A percentile compares a stretch with the other conserved stretches of the same genome.
phyloP scores from a whole-genome alignment of 2,113 vertebrate genomes.

The Arvicanthis niloticus region DNA sequence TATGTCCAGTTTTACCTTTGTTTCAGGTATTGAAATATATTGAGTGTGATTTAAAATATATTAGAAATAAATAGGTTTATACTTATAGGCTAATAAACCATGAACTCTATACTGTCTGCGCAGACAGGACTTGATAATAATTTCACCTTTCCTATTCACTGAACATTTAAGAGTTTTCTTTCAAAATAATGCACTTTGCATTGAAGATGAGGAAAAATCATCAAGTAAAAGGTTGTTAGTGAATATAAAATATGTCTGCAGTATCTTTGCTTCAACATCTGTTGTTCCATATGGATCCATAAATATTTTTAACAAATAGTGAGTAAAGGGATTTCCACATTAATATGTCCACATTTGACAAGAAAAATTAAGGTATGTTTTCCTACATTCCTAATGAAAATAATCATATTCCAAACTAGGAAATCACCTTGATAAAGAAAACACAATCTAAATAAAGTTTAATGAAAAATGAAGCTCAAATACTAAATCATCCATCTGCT shows the following conservation, averaged over 20 bases:
- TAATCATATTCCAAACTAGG: slow-evolving; percentile 54
- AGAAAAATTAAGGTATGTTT: slow-evolving; percentile 75
- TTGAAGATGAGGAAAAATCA: not conserved
- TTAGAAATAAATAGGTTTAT: not conserved
- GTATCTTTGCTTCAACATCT: slow-evolving; percentile 85
- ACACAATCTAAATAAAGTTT: not conserved
- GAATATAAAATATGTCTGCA: slow-evolving; percentile 85
- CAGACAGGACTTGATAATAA: not conserved
- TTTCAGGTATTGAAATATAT: not conserved
- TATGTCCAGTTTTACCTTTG: not conserved
- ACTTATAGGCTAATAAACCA: not conserved
- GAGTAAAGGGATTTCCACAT: slow-evolving; percentile 84
- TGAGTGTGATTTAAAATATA: not conserved
- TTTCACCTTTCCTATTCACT: not conserved
- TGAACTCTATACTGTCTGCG: not conserved
- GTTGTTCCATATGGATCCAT: slow-evolving; percentile 86
- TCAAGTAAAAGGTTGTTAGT: slow-evolving; percentile 85
- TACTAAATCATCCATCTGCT: not conserved
- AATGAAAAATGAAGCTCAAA: not conserved
- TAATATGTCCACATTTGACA: slow-evolving; percentile 81
- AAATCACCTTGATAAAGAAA: not conserved
- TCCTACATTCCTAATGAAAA: slow-evolving; percentile 76
- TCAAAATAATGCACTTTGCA: not conserved
- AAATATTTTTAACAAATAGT: slow-evolving; percentile 88
- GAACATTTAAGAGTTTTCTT: slow-evolving; percentile 16